Evolutionary conservation across 2,888 invertebrate species (phyloP).

Genomic region (Ceraclea dissimilis): DNA sequence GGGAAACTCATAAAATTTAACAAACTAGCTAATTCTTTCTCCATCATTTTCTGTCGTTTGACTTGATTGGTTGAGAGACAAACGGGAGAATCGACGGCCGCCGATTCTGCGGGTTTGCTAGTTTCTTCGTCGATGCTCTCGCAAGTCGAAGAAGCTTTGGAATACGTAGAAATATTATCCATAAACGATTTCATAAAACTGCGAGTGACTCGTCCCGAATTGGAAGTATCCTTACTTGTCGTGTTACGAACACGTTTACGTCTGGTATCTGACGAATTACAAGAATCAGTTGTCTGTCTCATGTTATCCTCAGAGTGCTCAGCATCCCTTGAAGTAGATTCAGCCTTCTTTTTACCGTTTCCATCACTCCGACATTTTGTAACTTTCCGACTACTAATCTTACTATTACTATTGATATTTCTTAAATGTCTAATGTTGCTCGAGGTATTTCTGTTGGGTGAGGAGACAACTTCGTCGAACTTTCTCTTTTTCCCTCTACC

Average conservation of each 20-base stretch:
- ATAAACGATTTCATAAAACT: constrained; percentile 7
- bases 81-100: neutral
- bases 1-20: constrained; percentile 11
- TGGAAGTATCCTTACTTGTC: neutral
- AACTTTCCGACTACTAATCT: neutral
- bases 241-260: neutral
- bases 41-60: neutral
- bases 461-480: neutral
- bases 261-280: neutral
- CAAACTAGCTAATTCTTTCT: constrained; percentile 3
- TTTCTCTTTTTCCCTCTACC: neutral
- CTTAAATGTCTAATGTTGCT: neutral
- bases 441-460: neutral
- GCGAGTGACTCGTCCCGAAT: constrained; percentile 6
- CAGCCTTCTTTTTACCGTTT: neutral
- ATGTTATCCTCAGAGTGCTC: neutral
- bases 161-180: neutral
- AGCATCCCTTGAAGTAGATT: neutral
- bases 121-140: neutral
- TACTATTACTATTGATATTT: neutral
- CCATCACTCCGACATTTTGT: neutral
- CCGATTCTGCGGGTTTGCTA: neutral
- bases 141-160: neutral
- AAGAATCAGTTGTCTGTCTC: neutral
- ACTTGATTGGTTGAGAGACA: neutral